These are phyloP conservation scores for Meghimatium bilineatum DNA, from an alignment of 2,888 invertebrate genomes.

Conservation along the genomic window DNA sequence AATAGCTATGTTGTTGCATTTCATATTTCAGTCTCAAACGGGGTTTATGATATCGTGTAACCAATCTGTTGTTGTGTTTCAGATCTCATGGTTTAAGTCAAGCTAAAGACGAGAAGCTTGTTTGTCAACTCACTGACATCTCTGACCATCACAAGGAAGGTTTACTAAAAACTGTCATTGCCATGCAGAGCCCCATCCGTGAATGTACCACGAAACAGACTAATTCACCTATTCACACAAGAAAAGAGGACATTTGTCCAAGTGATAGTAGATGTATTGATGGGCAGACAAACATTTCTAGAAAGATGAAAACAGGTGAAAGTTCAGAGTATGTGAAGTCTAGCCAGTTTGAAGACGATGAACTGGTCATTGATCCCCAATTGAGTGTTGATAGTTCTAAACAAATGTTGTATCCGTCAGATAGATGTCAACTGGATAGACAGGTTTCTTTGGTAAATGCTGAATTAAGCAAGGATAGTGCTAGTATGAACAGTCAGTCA, in stretches of 20 bases:
- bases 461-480: background rate
- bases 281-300: background rate
- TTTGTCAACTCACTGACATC: background rate
- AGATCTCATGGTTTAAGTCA: background rate
- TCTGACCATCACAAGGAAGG: background rate
- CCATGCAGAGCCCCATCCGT: background rate
- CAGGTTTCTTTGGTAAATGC: background rate
- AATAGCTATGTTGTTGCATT: too few relatives aligned
- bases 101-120: background rate
- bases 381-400: background rate
- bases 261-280: background rate
- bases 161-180: background rate
- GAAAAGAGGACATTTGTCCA: background rate
- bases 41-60: background rate
- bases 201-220: background rate
- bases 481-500: background rate
- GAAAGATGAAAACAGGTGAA: background rate
- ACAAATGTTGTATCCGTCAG: background rate
- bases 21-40: too few relatives aligned
- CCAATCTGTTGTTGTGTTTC: background rate
- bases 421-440: background rate
- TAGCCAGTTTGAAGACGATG: background rate
- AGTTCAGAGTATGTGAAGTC: background rate
- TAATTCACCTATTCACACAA: background rate
- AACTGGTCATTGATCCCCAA: background rate